Evolutionary conservation across 2,113 vertebrate species (phyloP).

Genomic region (Cyprinus carpio): DNA sequence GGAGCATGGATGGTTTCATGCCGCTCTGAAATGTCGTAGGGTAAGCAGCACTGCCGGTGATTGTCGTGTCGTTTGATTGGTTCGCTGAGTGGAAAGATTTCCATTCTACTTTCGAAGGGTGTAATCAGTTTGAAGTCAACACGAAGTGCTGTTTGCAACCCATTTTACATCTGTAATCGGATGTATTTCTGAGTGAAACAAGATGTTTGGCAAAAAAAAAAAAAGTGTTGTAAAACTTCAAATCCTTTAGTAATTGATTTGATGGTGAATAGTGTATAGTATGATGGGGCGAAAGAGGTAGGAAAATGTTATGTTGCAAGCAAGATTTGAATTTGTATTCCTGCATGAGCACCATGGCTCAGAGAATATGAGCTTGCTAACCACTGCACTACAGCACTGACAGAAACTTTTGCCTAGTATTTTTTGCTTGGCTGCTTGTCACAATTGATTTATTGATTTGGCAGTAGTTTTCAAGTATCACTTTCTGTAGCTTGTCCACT

Average conservation of each 20-base stretch:
- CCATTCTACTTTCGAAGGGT: background rate
- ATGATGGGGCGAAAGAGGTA: background rate
- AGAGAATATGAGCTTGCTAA: background rate
- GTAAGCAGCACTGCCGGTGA: background rate
- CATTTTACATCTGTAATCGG: constrained; percentile 7
- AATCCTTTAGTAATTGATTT: background rate
- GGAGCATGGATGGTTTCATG: constrained; percentile 3
- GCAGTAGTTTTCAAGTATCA: background rate
- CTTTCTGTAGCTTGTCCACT: background rate
- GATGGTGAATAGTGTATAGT: background rate
- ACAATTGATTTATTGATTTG: constrained; percentile 2
- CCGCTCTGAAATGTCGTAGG: constrained; percentile 1
- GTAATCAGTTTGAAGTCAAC: constrained; percentile 1
- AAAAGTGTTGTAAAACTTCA: background rate
- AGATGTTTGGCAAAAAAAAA: background rate
- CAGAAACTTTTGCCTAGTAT: background rate
- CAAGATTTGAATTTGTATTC: too few species aligned
- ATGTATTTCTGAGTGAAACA: background rate
- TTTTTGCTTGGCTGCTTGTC: background rate
- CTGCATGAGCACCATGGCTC: background rate
- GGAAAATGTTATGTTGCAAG: background rate
- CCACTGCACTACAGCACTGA: background rate
- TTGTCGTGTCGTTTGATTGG: background rate
- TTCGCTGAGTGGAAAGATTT: background rate
- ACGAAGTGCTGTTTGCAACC: background rate